Base-by-base conservation (phyloP, 1,140 invertebrate species). In the Oppia nitens region DNA sequence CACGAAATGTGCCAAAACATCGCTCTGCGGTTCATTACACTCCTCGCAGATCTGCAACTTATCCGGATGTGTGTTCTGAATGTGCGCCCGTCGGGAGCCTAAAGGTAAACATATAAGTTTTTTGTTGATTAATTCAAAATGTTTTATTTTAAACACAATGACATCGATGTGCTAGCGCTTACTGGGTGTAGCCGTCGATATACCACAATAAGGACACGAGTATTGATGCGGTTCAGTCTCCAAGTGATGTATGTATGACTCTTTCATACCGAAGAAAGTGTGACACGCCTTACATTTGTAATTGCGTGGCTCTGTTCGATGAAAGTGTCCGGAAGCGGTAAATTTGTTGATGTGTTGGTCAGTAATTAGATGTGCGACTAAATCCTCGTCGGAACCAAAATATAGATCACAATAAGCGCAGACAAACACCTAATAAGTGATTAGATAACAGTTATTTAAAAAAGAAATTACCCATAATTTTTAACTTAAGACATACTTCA, bases 251-350 rank as follows among this genome's bases (percentile, higher is more conserved):
- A 67, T 61, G 60, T 64, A 67, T 24, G 66, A 67, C 23, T 66
- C 66, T 53, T 63, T 62, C 28, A 67, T 61, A 32, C 66, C 66
- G 60, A 66, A 66, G 64, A 67, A 67, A 47, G 61, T 67, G 24
- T 67, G 66, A 61, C 66, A 67, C 14, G 67, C 66, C 56, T 66
- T 66, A 49, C 66, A 67, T 27, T 66, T 65, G 52, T 66, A 65
- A 59, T 67, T 67, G 23, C 66, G 55, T 28, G 66, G 66, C 56
- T 67, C 66, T 21, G 66, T 62, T n/a, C 66, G 60, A 47, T 65
- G 66, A 27, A 66, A 65, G 57, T 66, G 66, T 58, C 65, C 66
- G 58, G 63, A 57, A 45, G 49, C 47, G 20, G 58, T 63, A 26
- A 64, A 64, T 55, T 67, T 66, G 21, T 64, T 67, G n/a, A 62